Evolutionary conservation across 2,113 vertebrate genomes (phyloP).

Genomic region (Cygnus buccinator): DNA sequence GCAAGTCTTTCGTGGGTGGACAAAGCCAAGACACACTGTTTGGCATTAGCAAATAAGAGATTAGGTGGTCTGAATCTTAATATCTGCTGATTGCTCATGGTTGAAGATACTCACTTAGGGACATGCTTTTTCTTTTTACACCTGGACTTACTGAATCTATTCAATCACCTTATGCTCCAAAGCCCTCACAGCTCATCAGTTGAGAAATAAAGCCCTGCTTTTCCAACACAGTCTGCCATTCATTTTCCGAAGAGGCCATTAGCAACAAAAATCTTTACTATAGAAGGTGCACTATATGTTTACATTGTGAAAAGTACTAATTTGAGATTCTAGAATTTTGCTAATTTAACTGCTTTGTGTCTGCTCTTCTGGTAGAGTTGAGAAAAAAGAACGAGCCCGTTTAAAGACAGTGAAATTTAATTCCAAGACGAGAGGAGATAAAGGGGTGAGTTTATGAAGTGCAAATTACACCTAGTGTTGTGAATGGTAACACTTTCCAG

Average conservation of each 20-base stretch:
- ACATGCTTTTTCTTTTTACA: neutral
- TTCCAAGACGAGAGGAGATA: constrained; percentile 91
- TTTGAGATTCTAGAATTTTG: neutral
- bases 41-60: neutral
- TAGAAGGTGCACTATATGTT: neutral
- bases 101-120: neutral
- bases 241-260: neutral
- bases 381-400: constrained; percentile 95
- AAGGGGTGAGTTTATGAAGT: constrained; percentile 89
- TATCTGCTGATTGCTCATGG: neutral
- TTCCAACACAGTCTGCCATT: neutral
- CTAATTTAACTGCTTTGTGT: neutral
- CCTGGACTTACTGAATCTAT: neutral
- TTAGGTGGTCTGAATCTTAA: neutral
- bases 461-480: constrained; percentile 8
- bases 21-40: neutral
- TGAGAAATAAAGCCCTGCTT: neutral
- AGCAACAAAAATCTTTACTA: neutral
- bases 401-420: constrained; percentile 99
- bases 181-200: neutral
- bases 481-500: neutral
- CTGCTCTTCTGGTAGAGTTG: constrained; percentile 82
- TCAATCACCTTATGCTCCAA: neutral
- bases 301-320: neutral
- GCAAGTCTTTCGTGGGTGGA: neutral